A percentile compares a stretch with the other conserved stretches of the same genome.
Conservation (phyloP, 2,113 vertebrate genomes). For the Lepus americanus region DNA sequence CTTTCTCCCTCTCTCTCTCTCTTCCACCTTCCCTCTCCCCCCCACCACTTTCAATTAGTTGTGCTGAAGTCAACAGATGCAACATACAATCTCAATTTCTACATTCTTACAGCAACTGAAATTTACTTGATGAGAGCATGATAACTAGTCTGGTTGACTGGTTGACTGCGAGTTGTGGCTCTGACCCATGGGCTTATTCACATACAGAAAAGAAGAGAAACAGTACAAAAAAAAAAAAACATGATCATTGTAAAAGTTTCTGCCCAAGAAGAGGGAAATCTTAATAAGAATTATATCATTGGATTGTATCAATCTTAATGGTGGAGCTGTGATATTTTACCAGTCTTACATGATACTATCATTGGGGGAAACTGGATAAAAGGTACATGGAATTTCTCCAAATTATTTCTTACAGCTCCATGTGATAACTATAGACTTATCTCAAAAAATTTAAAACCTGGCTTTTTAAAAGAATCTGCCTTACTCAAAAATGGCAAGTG, state of each 20-base stretch:
- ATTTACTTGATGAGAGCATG: background rate
- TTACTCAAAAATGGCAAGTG: background rate
- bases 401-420: background rate
- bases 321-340: background rate
- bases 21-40: too few relatives aligned
- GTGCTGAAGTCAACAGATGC: background rate
- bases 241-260: background rate
- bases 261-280: background rate
- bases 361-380: background rate
- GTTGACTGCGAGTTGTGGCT: background rate
- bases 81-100: background rate
- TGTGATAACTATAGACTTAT: background rate
- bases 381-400: background rate
- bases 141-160: background rate
- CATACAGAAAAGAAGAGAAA: background rate
- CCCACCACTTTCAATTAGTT: background rate
- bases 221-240: background rate
- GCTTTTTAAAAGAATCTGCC: background rate
- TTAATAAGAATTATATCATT: background rate
- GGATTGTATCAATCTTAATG: background rate
- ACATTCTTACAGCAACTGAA: background rate
- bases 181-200: background rate
- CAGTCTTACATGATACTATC: background rate
- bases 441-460: conserved; percentile 6
- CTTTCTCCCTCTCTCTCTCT: background rate